phyloP scores from a whole-genome alignment of 2,113 vertebrate genomes.

The Macrotus californicus region DNA sequence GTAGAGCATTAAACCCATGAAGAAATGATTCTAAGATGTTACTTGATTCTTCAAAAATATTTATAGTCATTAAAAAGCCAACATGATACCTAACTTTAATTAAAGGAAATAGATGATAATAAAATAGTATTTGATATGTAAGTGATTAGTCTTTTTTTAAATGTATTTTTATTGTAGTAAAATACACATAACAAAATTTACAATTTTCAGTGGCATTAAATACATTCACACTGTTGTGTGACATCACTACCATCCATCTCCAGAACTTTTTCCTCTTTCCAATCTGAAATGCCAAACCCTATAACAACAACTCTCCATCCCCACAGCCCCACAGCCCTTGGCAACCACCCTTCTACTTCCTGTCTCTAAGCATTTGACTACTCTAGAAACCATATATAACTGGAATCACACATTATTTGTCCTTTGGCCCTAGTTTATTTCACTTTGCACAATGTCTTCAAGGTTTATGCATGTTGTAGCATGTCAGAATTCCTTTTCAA shows the following conservation, averaged over 20 bases:
- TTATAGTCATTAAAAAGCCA: background rate
- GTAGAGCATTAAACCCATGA: background rate
- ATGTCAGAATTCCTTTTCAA: background rate
- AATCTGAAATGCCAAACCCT: background rate
- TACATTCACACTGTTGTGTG: background rate
- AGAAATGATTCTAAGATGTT: background rate
- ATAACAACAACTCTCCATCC: background rate
- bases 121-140: background rate
- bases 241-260: no score
- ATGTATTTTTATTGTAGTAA: background rate
- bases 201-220: background rate
- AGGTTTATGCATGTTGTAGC: background rate
- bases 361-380: no score
- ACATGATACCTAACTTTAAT: background rate
- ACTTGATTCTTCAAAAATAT: background rate
- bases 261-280: background rate
- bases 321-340: background rate
- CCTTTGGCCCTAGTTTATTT: background rate
- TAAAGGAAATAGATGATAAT: background rate
- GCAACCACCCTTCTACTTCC: no score
- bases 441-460: background rate
- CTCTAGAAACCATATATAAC: background rate
- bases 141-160: background rate
- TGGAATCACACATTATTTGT: background rate
- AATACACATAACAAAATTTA: background rate